phyloP scores from a whole-genome alignment of 2,113 vertebrate genomes.

The Microtus pennsylvanicus region DNA sequence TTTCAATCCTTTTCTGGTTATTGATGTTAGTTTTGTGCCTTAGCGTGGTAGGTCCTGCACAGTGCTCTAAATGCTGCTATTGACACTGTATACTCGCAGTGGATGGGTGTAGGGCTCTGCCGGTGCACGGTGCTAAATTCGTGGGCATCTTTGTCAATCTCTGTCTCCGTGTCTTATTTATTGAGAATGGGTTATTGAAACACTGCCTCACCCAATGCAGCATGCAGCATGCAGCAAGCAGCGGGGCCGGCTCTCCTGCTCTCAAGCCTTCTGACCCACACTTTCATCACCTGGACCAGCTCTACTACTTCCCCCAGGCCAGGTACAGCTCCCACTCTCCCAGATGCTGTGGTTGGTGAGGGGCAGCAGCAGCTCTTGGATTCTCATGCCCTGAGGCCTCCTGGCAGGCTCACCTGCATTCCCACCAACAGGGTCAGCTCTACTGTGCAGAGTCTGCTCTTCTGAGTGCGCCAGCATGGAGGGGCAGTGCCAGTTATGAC shows the following conservation, averaged over 20 bases:
- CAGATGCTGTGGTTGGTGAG: background rate
- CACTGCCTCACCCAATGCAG: background rate
- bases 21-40: background rate
- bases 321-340: background rate
- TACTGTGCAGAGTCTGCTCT: background rate
- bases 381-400: background rate
- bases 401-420: background rate
- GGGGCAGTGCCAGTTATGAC: background rate
- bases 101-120: background rate
- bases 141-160: background rate
- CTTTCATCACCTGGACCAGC: background rate
- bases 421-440: background rate
- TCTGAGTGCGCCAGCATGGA: fast-evolving
- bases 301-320: background rate
- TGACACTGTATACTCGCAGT: background rate
- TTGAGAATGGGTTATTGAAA: background rate
- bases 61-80: background rate
- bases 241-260: background rate
- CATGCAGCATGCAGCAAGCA: background rate
- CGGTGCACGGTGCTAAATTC: background rate
- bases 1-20: background rate
- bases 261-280: background rate
- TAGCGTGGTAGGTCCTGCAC: background rate
- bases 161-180: background rate
- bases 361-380: background rate